A percentile compares a stretch with the other conserved stretches of the same genome.
Evolutionary conservation across 2,113 vertebrate genomes (phyloP).

Genomic region (Indicator indicator): DNA sequence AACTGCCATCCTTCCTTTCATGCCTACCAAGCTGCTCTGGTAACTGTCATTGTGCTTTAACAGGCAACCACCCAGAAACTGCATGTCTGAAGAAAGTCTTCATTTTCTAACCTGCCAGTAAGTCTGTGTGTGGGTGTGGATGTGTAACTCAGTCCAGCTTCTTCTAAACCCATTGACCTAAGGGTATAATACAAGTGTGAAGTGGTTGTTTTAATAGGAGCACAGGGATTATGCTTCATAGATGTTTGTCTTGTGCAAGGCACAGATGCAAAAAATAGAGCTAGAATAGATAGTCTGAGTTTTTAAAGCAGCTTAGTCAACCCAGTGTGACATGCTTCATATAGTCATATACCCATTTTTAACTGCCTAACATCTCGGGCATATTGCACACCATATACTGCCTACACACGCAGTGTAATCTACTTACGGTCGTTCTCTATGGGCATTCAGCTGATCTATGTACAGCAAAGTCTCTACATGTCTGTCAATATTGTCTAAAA

Average conservation of each 20-base stretch:
- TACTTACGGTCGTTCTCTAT: background rate
- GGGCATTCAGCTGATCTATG: background rate
- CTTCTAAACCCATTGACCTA: background rate
- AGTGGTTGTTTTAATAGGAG: background rate
- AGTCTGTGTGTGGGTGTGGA: background rate
- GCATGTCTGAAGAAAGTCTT: background rate
- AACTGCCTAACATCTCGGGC: background rate
- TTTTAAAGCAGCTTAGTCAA: background rate
- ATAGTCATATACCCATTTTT: background rate
- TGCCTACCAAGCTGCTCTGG: background rate
- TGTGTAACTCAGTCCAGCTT: background rate
- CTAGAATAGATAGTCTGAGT: background rate
- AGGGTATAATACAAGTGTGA: background rate
- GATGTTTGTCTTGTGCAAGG: background rate
- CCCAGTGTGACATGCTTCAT: background rate
- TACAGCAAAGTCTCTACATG: background rate
- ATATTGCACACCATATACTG: too few relatives aligned
- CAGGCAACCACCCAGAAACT: background rate
- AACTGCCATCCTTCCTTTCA: background rate
- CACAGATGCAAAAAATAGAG: background rate
- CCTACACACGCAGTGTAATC: fast-evolving
- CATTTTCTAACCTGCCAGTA: background rate
- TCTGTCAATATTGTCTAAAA: background rate
- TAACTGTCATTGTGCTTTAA: fast-evolving
- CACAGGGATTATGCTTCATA: background rate